Conservation (phyloP, 2,888 invertebrate genomes). For the Meiosimyza decipiens region DNA sequence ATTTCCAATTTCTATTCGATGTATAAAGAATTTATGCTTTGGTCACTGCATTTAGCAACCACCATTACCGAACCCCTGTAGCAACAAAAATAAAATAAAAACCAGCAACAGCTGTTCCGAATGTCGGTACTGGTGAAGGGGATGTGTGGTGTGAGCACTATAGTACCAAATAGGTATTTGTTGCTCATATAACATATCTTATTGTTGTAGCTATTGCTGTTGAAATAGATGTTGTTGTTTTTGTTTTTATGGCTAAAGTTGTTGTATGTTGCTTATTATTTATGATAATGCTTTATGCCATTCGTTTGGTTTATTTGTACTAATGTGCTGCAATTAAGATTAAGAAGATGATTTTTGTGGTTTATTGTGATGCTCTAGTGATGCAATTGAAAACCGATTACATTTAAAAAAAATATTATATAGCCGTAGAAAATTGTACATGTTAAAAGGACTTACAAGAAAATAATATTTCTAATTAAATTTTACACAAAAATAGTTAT, state of each 20-base stretch:
- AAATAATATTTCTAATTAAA: too few species aligned
- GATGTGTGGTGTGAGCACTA: too few species aligned
- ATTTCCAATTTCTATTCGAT: too few species aligned
- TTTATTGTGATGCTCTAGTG: slow-evolving; percentile 3
- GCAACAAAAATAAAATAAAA: too few species aligned
- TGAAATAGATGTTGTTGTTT: slow-evolving; percentile 4
- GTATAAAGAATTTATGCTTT: slow-evolving; percentile 7
- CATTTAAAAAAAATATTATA: too few species aligned
- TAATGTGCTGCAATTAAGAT: slow-evolving; percentile 67
- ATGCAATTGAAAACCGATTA: too few species aligned
- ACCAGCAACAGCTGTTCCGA: too few species aligned
- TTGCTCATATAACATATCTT: not conserved
- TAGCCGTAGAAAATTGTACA: too few species aligned
- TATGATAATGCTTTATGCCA: slow-evolving; percentile 63
- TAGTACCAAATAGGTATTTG: too few species aligned
- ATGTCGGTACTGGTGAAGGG: not conserved
- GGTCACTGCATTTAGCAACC: slow-evolving; percentile 29
- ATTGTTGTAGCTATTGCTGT: slow-evolving; percentile 7
- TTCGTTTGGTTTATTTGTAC: slow-evolving; percentile 64
- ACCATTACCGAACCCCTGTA: slow-evolving; percentile 29
- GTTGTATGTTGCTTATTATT: slow-evolving; percentile 59
- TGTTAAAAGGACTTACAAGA: too few species aligned
- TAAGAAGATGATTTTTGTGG: slow-evolving; percentile 59
- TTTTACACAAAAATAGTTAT: too few species aligned
- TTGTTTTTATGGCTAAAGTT: too few species aligned